These are phyloP conservation scores for Epinephelus coioides DNA, from an alignment of 2,797 vertebrate genomes.

Conservation along the genomic window DNA sequence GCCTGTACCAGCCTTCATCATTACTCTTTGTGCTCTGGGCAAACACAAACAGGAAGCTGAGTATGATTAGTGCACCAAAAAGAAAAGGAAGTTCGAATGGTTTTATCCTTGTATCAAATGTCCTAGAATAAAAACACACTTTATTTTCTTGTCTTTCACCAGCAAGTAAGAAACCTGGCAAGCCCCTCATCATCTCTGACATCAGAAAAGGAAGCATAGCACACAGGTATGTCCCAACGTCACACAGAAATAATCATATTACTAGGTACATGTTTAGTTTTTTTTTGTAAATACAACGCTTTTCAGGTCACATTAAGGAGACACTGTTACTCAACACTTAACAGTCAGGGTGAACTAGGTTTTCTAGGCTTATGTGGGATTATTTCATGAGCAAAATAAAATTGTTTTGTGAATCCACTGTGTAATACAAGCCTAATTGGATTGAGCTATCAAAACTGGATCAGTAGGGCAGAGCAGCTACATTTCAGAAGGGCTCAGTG, in stretches of 20 bases:
- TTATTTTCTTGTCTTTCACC: conserved; percentile 63
- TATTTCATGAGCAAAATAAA: conserved; percentile 41
- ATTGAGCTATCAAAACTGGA: conserved; percentile 75
- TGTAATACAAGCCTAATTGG: conserved; percentile 71
- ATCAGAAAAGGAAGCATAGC: conserved; percentile 98
- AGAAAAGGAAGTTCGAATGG: background rate
- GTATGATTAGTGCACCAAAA: background rate
- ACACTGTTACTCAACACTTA: background rate
- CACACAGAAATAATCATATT: background rate
- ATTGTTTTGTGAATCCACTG: conserved; percentile 47
- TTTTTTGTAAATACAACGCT: background rate
- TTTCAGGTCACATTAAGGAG: conserved; percentile 2
- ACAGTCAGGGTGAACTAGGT: conserved; percentile 12
- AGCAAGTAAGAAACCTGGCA: conserved; percentile 94
- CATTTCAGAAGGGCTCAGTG: conserved; percentile 68
- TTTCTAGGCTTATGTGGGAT: conserved; percentile 34
- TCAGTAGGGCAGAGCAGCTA: conserved; percentile 69
- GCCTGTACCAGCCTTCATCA: conserved; percentile 41
- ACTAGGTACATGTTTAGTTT: background rate
- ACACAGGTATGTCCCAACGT: conserved; percentile 89
- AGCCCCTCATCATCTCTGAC: conserved; percentile 97
- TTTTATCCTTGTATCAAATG: background rate
- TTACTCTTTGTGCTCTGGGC: conserved; percentile 36
- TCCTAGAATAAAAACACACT: background rate
- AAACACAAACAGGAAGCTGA: background rate